Percentiles rank a stretch among this genome's conserved stretches.
phyloP scores from a whole-genome alignment of 2,113 vertebrate genomes.

The Acinonyx jubatus region DNA sequence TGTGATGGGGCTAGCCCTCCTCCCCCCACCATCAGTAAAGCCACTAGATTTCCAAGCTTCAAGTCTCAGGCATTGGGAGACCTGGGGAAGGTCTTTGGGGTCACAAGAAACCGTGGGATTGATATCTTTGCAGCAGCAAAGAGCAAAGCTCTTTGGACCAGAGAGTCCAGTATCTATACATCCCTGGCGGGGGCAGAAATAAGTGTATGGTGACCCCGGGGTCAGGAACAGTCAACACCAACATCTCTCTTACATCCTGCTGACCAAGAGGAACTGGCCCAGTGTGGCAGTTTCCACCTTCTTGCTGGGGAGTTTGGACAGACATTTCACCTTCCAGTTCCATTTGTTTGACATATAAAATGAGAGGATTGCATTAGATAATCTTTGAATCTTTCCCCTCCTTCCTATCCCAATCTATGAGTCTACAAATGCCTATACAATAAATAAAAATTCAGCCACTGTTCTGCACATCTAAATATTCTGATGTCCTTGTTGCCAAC shows the following conservation, averaged over 20 bases:
- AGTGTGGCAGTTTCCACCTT: neutral
- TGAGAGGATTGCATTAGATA: neutral
- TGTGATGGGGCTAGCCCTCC: neutral
- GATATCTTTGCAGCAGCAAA: neutral
- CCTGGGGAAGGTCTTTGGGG: neutral
- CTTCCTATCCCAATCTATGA: neutral
- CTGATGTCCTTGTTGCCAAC: neutral
- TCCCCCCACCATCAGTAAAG: neutral
- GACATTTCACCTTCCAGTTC: neutral
- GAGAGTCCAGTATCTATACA: neutral
- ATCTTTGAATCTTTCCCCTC: neutral
- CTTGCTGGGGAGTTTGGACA: neutral
- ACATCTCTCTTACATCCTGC: neutral
- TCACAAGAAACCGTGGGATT: neutral
- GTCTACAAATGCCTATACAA: neutral
- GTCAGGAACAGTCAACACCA: neutral
- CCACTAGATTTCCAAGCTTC: neutral
- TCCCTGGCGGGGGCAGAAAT: neutral
- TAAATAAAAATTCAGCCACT: neutral
- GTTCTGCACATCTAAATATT: neutral
- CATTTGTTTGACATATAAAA: constrained; percentile 12
- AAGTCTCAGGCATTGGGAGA: neutral
- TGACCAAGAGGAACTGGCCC: neutral
- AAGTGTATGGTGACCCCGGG: neutral
- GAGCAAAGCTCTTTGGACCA: neutral